Base-by-base conservation (phyloP, 2,113 vertebrate species). In the Megaceryle torquata region DNA sequence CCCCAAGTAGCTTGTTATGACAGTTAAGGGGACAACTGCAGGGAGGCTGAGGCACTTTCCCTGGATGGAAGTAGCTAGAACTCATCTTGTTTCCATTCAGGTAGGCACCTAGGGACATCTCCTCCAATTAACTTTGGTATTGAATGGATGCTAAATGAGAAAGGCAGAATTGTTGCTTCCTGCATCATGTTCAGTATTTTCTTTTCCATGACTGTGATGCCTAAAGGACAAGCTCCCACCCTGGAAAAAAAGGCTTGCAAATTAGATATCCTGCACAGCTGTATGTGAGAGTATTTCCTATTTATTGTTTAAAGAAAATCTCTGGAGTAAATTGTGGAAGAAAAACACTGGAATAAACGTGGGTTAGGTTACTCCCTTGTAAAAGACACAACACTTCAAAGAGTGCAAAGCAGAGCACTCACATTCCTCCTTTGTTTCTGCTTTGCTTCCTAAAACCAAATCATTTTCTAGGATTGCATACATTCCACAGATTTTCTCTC, bases 241-340 rank as follows among this genome's bases (percentile, higher is more conserved):
- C 96, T 98, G 98, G 97, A 97, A 98, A 98, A 98, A 96, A 91
- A 48, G 72, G 76, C 28, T 63, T 86, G 67, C 93, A 95, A 97
- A 86, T 87, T 95, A 96, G 95, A 97, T 95, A 97, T 98, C 98
- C 98, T 97, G 97, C 86, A 86, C 97, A 98, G 97, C 97, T 97
- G 97, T 87, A 89, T 81, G 76, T 60, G 70, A 88, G 74, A 94
- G 69, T 96, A 70, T 92, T 98, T 98, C 98, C 97, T 97, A 95
- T 94, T 75, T 67, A 95, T 96, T 97, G 97, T 97, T 89, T 88
- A 61, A 96, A 89, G 94, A 97, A 96, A 96, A 95, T 89, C 95
- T 96, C 87, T 78, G 72, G 94, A 86, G 94, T 91, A 96, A 97
- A 91, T 78, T 60, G 91, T 97, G 97, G 97, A 97, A 97, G 95